phyloP scores from a whole-genome alignment of 1,140 invertebrate genomes.

The Hesperophylax magnus region DNA sequence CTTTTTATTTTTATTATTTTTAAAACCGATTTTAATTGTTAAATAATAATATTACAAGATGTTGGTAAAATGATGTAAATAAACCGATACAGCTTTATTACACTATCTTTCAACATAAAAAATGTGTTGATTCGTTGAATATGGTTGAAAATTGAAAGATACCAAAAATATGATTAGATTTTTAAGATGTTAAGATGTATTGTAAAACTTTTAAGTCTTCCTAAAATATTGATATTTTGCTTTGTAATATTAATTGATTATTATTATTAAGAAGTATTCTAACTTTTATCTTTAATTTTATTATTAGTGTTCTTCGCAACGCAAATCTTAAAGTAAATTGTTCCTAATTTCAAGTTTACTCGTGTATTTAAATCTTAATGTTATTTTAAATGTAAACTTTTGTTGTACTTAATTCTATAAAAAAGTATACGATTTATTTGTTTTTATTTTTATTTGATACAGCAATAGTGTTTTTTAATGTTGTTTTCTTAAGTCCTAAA shows the following conservation, averaged over 20 bases:
- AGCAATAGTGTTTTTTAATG: background rate
- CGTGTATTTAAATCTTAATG: background rate
- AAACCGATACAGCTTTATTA: constrained; percentile 15
- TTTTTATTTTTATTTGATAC: background rate
- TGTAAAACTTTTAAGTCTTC: constrained; percentile 28
- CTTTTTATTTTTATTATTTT: background rate
- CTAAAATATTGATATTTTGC: background rate
- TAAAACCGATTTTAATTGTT: background rate
- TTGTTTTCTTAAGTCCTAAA: background rate
- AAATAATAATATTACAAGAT: background rate
- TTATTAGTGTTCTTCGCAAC: background rate
- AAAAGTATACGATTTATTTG: background rate
- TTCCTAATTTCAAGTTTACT: constrained; percentile 18
- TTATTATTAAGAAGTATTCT: background rate
- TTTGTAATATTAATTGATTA: background rate
- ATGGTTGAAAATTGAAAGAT: constrained; percentile 11
- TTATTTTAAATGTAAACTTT: background rate
- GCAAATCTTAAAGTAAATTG: constrained; percentile 7
- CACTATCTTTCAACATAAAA: constrained; percentile 24
- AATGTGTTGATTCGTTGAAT: background rate
- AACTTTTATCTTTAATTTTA: no score
- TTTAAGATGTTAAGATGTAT: constrained; percentile 1
- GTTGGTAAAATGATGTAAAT: constrained; percentile 17
- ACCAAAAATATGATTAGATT: constrained; percentile 32
- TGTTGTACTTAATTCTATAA: background rate